phyloP scores from a whole-genome alignment of 2,797 vertebrate genomes.

The Pantherophis vulpinus region DNA sequence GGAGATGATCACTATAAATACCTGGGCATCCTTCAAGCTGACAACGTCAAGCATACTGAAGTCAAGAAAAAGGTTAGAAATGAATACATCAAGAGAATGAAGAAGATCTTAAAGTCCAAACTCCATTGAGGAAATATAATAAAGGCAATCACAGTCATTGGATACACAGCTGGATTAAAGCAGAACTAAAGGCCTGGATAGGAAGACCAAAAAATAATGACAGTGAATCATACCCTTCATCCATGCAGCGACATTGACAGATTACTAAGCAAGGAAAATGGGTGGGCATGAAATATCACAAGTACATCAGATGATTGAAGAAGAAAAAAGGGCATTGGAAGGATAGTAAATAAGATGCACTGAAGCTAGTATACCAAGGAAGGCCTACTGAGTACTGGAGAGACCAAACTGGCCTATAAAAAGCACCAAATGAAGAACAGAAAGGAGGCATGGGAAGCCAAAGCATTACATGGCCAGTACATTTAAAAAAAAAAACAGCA shows the following conservation, averaged over 20 bases:
- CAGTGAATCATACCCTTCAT: neutral
- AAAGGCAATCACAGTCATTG: neutral
- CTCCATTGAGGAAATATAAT: neutral
- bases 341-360: neutral
- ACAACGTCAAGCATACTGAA: neutral
- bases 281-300: neutral
- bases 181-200: neutral
- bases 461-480: neutral
- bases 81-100: neutral
- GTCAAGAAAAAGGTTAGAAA: neutral
- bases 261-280: neutral
- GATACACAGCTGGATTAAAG: neutral
- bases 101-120: neutral
- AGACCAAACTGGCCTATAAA: neutral
- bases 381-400: neutral
- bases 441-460: neutral
- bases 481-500: neutral
- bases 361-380: neutral
- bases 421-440: neutral
- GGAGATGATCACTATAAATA: neutral
- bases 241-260: neutral
- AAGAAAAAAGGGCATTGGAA: neutral
- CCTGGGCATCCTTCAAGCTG: neutral
- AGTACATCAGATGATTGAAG: neutral
- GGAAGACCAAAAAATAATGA: neutral